Percentiles rank a stretch among this genome's conserved stretches.
Conservation (phyloP, 2,113 vertebrate genomes). For the pig (Sus scrofa) region T2T-Sscrofa CM000825.6:41015001-41015500, state of each 20-base stretch:
- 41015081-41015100: not conserved
- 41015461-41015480: not conserved
- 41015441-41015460: constrained; percentile 28
- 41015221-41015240: not conserved
- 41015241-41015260: constrained; percentile 11
- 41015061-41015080: not conserved
- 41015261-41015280: constrained; percentile 49
- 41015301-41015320: constrained; percentile 52
- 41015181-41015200: not conserved
- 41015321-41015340: constrained; percentile 54
- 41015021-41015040: not conserved
- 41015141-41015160: constrained; percentile 19
- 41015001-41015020: not conserved
- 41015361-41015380: constrained; percentile 48
- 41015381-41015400: constrained; percentile 24
- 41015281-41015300: constrained; percentile 32
- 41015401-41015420: not conserved
- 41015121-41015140: not conserved
- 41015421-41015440: not conserved
- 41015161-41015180: not conserved
- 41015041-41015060: not conserved
- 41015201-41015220: not conserved
- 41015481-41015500: not conserved
- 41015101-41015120: not conserved
- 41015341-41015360: constrained; percentile 58